phyloP scores from a whole-genome alignment of 2,113 vertebrate genomes.

The Callithrix jacchus region DNA sequence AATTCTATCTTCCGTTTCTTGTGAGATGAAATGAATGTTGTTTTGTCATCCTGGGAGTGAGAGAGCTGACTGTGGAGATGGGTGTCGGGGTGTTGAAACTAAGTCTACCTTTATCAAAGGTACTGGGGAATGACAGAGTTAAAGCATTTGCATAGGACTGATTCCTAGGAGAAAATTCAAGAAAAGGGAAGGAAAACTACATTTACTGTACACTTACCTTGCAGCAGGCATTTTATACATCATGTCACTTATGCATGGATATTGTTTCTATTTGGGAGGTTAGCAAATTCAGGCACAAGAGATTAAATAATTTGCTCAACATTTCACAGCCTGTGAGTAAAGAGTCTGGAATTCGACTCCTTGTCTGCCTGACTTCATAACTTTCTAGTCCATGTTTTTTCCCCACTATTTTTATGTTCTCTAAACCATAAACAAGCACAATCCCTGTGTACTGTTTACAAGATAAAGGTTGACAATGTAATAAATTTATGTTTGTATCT shows the following conservation, averaged over 20 bases:
- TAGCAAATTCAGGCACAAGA: neutral
- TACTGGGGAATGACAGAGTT: neutral
- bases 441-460: neutral
- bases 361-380: neutral
- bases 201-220: neutral
- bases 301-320: neutral
- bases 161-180: neutral
- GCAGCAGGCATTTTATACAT: neutral
- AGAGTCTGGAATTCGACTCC: neutral
- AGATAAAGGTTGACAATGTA: neutral
- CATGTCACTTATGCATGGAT: neutral
- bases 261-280: too few species aligned
- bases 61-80: neutral
- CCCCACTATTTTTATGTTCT: neutral
- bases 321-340: neutral
- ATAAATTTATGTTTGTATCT: neutral
- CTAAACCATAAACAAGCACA: neutral
- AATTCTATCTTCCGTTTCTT: neutral
- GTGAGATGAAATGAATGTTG: neutral
- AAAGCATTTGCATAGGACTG: neutral
- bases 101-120: neutral
- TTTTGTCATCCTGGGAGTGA: neutral
- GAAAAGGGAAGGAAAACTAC: neutral
- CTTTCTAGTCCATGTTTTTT: neutral
- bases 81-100: neutral